Evolutionary conservation across 2,797 vertebrate species (phyloP).

Genomic region (Manis crassicaudata): DNA sequence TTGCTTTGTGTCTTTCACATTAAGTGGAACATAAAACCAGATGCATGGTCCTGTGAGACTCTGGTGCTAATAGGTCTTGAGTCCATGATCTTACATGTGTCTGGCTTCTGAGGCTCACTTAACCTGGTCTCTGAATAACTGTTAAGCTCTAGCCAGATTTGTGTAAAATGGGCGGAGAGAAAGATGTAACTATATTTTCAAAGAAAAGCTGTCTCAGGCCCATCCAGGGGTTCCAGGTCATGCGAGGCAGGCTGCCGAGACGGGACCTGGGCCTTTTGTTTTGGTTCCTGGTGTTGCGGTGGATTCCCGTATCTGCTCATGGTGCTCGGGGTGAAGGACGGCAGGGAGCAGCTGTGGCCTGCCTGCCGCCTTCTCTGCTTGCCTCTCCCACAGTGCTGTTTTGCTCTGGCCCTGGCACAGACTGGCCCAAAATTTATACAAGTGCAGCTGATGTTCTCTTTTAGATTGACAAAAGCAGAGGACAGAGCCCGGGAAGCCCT

Average conservation of each 20-base stretch:
- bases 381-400: neutral
- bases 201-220: neutral
- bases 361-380: fast-evolving
- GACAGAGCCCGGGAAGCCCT: conserved; percentile 81
- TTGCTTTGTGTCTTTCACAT: neutral
- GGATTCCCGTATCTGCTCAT: neutral
- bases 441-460: conserved; percentile 83
- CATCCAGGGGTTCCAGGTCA: fast-evolving
- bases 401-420: neutral
- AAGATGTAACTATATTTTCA: neutral
- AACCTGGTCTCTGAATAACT: neutral
- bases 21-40: neutral
- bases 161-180: neutral
- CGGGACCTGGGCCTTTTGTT: neutral
- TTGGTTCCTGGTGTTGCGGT: neutral
- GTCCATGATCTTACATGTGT: neutral
- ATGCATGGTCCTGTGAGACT: neutral
- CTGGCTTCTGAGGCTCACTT: neutral
- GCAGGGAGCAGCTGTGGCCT: neutral
- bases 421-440: conserved; percentile 81
- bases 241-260: neutral
- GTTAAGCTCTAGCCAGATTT: neutral
- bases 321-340: neutral
- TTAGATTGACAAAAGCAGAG: conserved; percentile 87
- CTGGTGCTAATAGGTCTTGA: neutral